Percentiles rank a stretch among this genome's conserved stretches.
Conservation (phyloP, 2,888 invertebrate species). For the Pimpla rufipes region DNA sequence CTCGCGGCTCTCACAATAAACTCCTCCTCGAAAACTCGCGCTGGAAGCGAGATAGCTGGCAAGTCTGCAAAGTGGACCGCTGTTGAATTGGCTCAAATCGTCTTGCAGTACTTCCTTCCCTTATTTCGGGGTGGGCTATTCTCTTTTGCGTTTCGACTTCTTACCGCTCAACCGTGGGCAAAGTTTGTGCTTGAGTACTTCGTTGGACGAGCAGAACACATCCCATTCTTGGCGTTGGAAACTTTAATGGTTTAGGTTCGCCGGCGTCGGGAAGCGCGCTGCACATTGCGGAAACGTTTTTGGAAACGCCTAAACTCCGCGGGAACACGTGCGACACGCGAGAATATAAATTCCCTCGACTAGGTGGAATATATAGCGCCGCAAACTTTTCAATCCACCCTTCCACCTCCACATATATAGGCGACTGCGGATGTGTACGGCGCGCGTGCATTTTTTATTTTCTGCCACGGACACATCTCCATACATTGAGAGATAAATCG, state of each 20-base stretch:
- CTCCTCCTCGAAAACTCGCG: not conserved
- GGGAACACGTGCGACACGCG: slow-evolving; percentile 15
- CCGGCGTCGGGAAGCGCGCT: no score
- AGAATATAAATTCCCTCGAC: slow-evolving; percentile 58
- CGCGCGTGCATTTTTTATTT: slow-evolving; percentile 21
- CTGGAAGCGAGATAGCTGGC: not conserved
- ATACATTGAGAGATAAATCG: slow-evolving; percentile 58
- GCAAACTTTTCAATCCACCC: slow-evolving; percentile 27
- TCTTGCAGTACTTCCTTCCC: not conserved
- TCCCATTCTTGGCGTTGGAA: not conserved
- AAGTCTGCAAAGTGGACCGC: slow-evolving; percentile 14
- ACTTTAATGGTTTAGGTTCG: slow-evolving; percentile 37
- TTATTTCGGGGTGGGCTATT: slow-evolving; percentile 24
- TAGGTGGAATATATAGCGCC: not conserved
- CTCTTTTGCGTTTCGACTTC: slow-evolving; percentile 30
- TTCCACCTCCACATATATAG: not conserved
- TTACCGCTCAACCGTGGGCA: slow-evolving; percentile 17
- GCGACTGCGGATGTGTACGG: not conserved
- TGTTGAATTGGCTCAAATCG: not conserved
- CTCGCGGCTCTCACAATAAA: not conserved
- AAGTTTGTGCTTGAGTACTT: slow-evolving; percentile 38
- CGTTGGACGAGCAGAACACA: slow-evolving; percentile 1
- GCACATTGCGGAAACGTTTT: slow-evolving; percentile 52
- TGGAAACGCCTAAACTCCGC: slow-evolving; percentile 37
- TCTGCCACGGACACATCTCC: slow-evolving; percentile 35